Conservation (phyloP, 2,888 invertebrate genomes). For the Ctena decussata region DNA sequence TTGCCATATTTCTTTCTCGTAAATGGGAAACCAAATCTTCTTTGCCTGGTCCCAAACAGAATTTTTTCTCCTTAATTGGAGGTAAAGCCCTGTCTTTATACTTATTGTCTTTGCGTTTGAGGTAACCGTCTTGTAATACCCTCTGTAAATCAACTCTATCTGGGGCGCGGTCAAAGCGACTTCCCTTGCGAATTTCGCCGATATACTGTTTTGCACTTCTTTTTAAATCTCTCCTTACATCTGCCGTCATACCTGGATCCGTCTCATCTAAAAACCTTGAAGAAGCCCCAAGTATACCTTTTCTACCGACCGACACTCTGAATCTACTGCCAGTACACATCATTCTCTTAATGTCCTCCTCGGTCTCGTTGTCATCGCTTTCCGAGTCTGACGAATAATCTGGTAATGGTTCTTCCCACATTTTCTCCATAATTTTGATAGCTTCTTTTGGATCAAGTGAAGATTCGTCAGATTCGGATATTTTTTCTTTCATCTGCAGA, state of each 20-base stretch:
- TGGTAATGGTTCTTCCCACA: conserved; percentile 68
- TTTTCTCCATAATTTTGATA: conserved; percentile 59
- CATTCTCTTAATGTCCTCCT: conserved; percentile 38
- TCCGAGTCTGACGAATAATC: conserved; percentile 66
- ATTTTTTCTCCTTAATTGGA: conserved; percentile 14
- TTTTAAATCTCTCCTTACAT: background rate
- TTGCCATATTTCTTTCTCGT: conserved; percentile 13
- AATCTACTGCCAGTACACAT: conserved; percentile 55
- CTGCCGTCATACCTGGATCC: background rate
- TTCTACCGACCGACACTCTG: background rate
- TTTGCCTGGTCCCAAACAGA: conserved; percentile 44
- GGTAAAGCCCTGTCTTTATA: conserved; percentile 49
- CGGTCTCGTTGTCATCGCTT: conserved; percentile 34
- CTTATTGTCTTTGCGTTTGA: conserved; percentile 38
- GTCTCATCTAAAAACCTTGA: conserved; percentile 11
- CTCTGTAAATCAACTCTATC: conserved; percentile 5
- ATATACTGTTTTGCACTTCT: background rate
- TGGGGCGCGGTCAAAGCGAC: conserved; percentile 14
- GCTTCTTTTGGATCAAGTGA: conserved; percentile 37
- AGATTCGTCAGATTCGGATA: background rate
- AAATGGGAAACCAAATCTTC: conserved; percentile 18
- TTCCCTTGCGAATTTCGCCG: background rate
- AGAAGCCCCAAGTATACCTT: conserved; percentile 25
- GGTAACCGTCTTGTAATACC: conserved; percentile 26
- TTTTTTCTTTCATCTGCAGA: background rate